Evolutionary conservation across 2,797 vertebrate genomes (phyloP).

Genomic region (Telmatherina bonti): DNA sequence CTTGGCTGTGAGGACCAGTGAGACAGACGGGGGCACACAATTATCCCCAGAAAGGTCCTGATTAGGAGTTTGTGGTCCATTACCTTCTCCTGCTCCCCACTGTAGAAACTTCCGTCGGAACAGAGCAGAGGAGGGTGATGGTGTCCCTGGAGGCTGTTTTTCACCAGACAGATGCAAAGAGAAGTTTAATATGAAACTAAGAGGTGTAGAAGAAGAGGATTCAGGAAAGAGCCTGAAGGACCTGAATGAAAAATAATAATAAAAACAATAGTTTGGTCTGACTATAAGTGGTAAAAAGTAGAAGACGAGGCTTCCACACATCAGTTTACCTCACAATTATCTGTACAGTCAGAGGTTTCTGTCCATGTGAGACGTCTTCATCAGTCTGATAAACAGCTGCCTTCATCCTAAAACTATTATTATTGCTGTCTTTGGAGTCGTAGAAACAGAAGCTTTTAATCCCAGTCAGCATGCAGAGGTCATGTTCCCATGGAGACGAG

Average conservation of each 20-base stretch:
- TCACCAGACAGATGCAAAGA: neutral
- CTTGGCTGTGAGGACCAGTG: conserved; percentile 42
- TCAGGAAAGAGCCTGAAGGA: neutral
- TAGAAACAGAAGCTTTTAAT: no score
- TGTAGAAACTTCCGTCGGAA: conserved; percentile 23
- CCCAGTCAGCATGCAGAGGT: no score
- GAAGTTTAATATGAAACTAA: conserved; percentile 8
- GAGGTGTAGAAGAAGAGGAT: neutral
- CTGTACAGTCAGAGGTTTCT: no score
- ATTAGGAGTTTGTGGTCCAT: conserved; percentile 71
- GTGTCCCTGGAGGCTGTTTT: conserved; percentile 24
- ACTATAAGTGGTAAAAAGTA: no score
- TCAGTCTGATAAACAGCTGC: no score
- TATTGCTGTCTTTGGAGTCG: no score
- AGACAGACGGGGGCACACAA: conserved; percentile 51
- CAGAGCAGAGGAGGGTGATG: conserved; percentile 6
- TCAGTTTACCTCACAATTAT: no score
- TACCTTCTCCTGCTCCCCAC: conserved; percentile 41
- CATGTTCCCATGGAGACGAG: no score
- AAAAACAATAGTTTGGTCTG: no score
- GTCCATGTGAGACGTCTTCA: no score
- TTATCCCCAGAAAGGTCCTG: conserved; percentile 60
- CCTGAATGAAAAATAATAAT: neutral
- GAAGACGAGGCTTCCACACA: no score
- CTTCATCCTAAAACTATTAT: no score